Evolutionary conservation across 2,888 invertebrate species (phyloP).

Genomic region (Arctia plantaginis): DNA sequence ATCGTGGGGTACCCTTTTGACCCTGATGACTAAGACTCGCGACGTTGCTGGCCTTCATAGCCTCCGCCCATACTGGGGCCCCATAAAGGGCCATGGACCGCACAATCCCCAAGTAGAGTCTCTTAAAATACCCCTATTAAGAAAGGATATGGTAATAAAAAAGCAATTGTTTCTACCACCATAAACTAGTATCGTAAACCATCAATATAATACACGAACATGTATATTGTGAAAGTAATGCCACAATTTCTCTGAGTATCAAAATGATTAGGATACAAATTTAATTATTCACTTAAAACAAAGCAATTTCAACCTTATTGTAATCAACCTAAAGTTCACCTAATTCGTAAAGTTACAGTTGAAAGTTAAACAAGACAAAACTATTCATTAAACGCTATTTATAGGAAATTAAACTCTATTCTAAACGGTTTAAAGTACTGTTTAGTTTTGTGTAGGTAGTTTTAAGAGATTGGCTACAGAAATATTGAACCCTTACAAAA

Average conservation of each 20-base stretch:
- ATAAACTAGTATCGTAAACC: neutral
- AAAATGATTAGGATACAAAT: conserved; percentile 1
- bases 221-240: conserved; percentile 31
- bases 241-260: conserved; percentile 43
- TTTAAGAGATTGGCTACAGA: conserved; percentile 49
- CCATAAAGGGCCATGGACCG: too few relatives aligned
- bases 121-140: too few relatives aligned
- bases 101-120: too few relatives aligned
- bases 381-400: neutral
- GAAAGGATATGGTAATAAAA: too few relatives aligned
- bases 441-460: conserved; percentile 23
- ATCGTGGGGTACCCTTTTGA: too few relatives aligned
- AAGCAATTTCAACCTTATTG: neutral
- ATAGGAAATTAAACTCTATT: conserved; percentile 36
- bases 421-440: conserved; percentile 16
- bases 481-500: conserved; percentile 82
- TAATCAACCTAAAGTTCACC: neutral
- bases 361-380: conserved; percentile 32
- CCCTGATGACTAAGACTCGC: too few relatives aligned
- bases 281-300: neutral
- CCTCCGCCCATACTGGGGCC: too few relatives aligned
- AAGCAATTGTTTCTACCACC: neutral
- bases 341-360: neutral
- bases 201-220: conserved; percentile 19
- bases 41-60: too few relatives aligned